These are phyloP conservation scores for Platysternon megacephalum DNA, from an alignment of 2,113 vertebrate genomes.

Conservation along the genomic window DNA sequence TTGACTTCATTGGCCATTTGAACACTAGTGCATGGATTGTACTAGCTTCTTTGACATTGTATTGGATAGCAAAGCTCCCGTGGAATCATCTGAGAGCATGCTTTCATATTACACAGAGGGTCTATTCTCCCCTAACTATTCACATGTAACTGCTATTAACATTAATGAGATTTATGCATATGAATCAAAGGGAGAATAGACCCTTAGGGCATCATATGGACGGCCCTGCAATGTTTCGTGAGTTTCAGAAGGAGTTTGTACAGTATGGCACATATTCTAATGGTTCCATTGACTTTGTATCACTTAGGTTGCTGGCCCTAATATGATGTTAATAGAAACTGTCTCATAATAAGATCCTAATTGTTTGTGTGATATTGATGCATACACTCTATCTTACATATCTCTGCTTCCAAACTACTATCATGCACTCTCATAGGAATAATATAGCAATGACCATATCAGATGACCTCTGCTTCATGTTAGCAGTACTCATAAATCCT, in stretches of 20 bases:
- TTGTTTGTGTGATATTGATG: conserved; percentile 46
- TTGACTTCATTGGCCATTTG: background rate
- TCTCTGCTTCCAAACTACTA: conserved; percentile 37
- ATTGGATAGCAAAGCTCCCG: conserved; percentile 39
- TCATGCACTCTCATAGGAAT: conserved; percentile 29
- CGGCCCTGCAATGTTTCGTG: conserved; percentile 37
- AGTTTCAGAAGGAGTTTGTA: conserved; percentile 47
- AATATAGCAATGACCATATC: conserved; percentile 30
- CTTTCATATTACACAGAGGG: conserved; percentile 32
- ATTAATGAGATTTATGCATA: conserved; percentile 54
- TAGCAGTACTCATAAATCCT: conserved; percentile 63
- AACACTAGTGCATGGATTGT: background rate
- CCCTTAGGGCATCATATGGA: conserved; percentile 50
- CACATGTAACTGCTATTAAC: conserved; percentile 51
- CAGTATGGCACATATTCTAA: conserved; percentile 12
- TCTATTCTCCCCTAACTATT: conserved; percentile 30
- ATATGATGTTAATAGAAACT: conserved; percentile 58
- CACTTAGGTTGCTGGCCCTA: conserved; percentile 55
- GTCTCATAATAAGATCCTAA: conserved; percentile 65
- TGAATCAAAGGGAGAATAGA: conserved; percentile 53
- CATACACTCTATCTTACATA: conserved; percentile 33
- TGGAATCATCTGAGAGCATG: conserved; percentile 40
- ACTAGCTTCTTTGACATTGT: conserved; percentile 46
- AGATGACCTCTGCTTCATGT: conserved; percentile 53
- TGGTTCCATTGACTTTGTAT: conserved; percentile 58